These are phyloP conservation scores for Ichneumoninae sp. DNA, from an alignment of 2,888 invertebrate species.

Conservation along the genomic window DNA sequence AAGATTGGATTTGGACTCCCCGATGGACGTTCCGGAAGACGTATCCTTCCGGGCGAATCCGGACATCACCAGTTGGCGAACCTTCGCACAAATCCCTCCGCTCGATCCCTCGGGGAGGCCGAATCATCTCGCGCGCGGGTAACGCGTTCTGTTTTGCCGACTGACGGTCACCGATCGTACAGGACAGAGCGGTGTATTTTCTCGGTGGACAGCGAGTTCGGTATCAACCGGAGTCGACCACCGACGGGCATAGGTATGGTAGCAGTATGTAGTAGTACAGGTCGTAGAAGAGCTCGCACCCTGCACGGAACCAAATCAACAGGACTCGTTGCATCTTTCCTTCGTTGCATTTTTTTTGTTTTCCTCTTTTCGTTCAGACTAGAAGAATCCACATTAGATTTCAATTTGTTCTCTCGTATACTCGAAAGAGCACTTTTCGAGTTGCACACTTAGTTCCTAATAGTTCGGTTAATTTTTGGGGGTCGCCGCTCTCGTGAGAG, in stretches of 20 bases:
- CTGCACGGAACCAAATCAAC: constrained; percentile 85
- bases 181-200: constrained; percentile 41
- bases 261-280: constrained; percentile 70
- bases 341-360: constrained; percentile 40
- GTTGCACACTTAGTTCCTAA: constrained; percentile 7
- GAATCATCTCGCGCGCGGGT: background rate
- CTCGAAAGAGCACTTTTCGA: background rate
- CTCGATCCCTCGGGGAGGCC: constrained; percentile 28
- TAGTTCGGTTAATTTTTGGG: constrained; percentile 10
- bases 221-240: constrained; percentile 52
- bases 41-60: constrained; percentile 26
- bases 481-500: constrained; percentile 1
- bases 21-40: constrained; percentile 19
- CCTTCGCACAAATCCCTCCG: constrained; percentile 21
- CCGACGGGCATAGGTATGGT: constrained; percentile 58
- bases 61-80: constrained; percentile 3
- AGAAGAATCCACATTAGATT: constrained; percentile 29
- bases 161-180: constrained; percentile 23
- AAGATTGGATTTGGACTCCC: constrained; percentile 32
- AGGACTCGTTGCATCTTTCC: constrained; percentile 76
- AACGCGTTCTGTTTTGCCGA: constrained; percentile 9
- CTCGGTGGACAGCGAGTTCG: constrained; percentile 5
- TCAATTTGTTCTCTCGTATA: constrained; percentile 17
- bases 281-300: constrained; percentile 80
- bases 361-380: constrained; percentile 44